Evolutionary conservation across 2,113 vertebrate genomes (phyloP).

Genomic region (Poeciliopsis occidentalis): DNA sequence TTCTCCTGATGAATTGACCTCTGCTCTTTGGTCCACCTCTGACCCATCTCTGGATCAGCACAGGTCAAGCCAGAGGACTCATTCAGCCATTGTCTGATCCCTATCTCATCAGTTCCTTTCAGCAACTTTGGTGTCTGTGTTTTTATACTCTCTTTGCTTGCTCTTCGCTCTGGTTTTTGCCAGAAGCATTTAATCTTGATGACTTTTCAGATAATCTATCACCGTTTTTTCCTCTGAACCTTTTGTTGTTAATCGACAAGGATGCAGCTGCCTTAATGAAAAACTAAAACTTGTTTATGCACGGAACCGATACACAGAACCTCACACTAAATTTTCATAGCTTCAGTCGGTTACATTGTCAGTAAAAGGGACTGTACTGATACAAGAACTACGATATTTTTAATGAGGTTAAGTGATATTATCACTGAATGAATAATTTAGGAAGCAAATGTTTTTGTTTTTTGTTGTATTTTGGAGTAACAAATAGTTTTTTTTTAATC

Average conservation of each 20-base stretch:
- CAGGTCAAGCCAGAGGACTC: conserved; percentile 37
- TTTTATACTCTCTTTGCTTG: conserved; percentile 5
- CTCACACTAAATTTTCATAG: neutral
- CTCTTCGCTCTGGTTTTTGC: neutral
- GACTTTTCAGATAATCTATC: conserved; percentile 1
- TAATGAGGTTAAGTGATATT: no score
- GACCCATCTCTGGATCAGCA: conserved; percentile 33
- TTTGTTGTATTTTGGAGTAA: no score
- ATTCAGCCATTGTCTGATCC: conserved; percentile 37
- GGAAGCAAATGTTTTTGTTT: no score
- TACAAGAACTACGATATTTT: no score
- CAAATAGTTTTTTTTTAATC: no score
- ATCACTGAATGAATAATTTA: no score
- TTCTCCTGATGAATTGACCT: conserved; percentile 37
- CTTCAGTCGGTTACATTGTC: no score
- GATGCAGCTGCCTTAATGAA: neutral
- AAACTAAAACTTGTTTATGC: neutral
- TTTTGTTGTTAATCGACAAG: neutral
- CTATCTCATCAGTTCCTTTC: conserved; percentile 44
- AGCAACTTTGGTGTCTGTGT: conserved; percentile 24
- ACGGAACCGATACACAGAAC: neutral
- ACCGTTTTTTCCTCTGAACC: neutral
- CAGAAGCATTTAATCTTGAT: neutral
- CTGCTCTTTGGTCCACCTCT: conserved; percentile 30
- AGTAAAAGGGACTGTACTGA: no score